Base-by-base conservation (phyloP, 2,113 vertebrate species). In the Cavia aperea region DNA sequence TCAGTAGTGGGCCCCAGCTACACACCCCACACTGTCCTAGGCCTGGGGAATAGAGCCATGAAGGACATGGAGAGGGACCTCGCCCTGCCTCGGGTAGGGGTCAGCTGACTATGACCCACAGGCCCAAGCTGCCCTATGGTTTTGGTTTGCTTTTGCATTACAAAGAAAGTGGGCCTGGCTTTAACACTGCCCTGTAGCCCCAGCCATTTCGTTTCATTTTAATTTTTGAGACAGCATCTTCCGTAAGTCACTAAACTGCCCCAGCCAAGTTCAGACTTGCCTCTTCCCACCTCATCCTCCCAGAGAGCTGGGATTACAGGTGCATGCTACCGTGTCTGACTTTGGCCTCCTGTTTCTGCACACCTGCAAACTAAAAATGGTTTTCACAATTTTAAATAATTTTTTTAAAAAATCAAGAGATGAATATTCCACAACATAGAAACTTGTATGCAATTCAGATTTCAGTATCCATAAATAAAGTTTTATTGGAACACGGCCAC, bases 401-500 rank as follows among this genome's bases (percentile, higher is more conserved):
- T 77, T 70, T 60, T 63, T 26, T 6, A 21, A 60, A 92, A 92
- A 51, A n/a, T 70, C 43, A 82, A 92, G 88, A 91, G 81, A 60
- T 86, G 26, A 92, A 15, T 95, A 93, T 81, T 89, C 82, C 26
- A 86, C 90, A 89, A 84, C 46, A 87, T 83, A 36, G 81, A 93
- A 87, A 94, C 63, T 79, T 90, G 46, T 66, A 58, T 88, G 86
- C 86, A 93, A 95, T 93, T 95, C 89, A 89, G 26, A 95, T 89
- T 91, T 75, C 54, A 36, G 92, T 39, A 92, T 36, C 92, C 91
- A 81, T 93, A 97, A 96, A 95, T 95, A 96, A 96, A 96, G 96
- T 93, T 96, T 95, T 94, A 95, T 95, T 95, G 96, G 96, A 92
- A 93, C 79, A 77, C n/a, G 21, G 95, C 96, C 96, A 95, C 0